Percentiles rank a stretch among this genome's conserved stretches.
phyloP scores from a whole-genome alignment of 2,113 vertebrate species.

The Entomyzon cyanotis region DNA sequence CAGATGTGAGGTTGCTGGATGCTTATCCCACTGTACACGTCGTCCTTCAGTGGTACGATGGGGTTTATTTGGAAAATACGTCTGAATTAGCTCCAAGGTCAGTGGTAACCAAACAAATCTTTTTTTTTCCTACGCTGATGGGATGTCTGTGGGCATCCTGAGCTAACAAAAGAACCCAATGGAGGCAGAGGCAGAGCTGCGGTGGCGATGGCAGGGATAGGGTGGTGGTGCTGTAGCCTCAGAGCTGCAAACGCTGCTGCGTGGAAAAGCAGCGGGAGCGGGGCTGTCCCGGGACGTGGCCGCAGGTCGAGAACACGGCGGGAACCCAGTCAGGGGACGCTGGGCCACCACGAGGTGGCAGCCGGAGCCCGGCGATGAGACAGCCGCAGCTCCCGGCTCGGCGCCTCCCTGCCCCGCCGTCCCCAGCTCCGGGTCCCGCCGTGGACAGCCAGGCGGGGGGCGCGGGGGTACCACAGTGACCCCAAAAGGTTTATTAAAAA shows the following conservation, averaged over 20 bases:
- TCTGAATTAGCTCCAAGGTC: background rate
- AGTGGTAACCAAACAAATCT: background rate
- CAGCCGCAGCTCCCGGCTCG: accelerated
- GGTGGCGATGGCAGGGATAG: background rate
- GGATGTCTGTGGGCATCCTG: accelerated
- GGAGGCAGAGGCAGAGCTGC: background rate
- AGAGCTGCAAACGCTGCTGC: background rate
- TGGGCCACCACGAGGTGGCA: conserved; percentile 26
- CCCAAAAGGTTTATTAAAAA: background rate
- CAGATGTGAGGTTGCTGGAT: background rate
- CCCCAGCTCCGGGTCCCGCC: background rate
- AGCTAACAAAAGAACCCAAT: accelerated
- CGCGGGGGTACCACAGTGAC: background rate
- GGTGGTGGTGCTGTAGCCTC: accelerated
- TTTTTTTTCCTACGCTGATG: background rate
- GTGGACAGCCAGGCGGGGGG: too few relatives aligned
- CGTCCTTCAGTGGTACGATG: accelerated
- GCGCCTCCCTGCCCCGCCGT: too few relatives aligned
- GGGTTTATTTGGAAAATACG: background rate
- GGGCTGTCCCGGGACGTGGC: accelerated
- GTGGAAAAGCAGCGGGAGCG: background rate
- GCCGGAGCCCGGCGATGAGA: background rate
- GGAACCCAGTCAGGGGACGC: background rate
- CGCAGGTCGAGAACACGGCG: accelerated
- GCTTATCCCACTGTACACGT: accelerated